These are phyloP conservation scores for Ptychadena robeensis DNA, from an alignment of 2,797 vertebrate species.

Conservation along the genomic window DNA sequence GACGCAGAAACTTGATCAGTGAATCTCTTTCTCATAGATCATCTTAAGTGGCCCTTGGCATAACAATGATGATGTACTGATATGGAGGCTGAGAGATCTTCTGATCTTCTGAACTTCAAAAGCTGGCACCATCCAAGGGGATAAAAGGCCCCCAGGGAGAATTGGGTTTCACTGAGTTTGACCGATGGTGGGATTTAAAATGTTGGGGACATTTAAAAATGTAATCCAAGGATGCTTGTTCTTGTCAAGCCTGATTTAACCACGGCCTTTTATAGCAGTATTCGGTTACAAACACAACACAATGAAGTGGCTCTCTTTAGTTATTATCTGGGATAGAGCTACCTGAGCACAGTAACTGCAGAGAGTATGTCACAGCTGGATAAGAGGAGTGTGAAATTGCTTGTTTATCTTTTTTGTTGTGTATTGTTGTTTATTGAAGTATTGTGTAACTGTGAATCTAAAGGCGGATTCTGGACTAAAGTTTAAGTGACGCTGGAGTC, in stretches of 20 bases:
- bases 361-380: conserved; percentile 10
- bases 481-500: neutral
- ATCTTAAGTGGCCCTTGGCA: conserved; percentile 51
- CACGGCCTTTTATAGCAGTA: conserved; percentile 36
- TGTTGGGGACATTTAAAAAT: conserved; percentile 55
- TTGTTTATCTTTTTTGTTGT: conserved; percentile 30
- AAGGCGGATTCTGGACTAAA: neutral
- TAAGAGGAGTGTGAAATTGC: conserved; percentile 18
- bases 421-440: conserved; percentile 3
- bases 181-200: conserved; percentile 54
- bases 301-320: conserved; percentile 35
- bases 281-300: conserved; percentile 52
- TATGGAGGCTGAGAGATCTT: conserved; percentile 40
- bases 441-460: neutral
- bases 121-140: conserved; percentile 51
- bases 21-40: conserved; percentile 39
- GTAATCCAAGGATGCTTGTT: conserved; percentile 60
- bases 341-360: conserved; percentile 44
- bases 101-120: conserved; percentile 60
- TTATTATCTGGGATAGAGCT: conserved; percentile 35
- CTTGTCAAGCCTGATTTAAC: conserved; percentile 59
- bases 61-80: conserved; percentile 49
- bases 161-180: conserved; percentile 47
- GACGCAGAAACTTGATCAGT: conserved; percentile 32
- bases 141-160: conserved; percentile 56